phyloP scores from a whole-genome alignment of 2,113 vertebrate species.

The Oxyruncus cristatus region DNA sequence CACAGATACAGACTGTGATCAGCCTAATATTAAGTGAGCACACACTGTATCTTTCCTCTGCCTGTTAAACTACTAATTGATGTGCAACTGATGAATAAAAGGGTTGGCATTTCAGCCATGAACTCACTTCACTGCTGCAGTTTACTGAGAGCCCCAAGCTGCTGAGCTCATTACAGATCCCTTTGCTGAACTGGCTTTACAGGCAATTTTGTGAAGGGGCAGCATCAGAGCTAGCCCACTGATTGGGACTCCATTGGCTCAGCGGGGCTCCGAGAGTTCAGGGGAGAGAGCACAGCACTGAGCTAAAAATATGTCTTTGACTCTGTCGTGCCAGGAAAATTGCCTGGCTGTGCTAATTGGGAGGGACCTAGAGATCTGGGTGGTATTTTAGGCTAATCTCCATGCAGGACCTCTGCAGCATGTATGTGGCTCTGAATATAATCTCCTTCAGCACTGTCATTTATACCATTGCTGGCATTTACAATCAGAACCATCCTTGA shows the following conservation, averaged over 20 bases:
- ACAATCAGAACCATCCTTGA: constrained; percentile 64
- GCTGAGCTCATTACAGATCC: constrained; percentile 67
- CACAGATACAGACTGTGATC: neutral
- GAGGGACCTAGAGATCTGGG: constrained; percentile 58
- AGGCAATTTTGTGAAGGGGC: constrained; percentile 73
- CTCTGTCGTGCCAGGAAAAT: constrained; percentile 57
- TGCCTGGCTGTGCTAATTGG: constrained; percentile 60
- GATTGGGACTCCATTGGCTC: constrained; percentile 75
- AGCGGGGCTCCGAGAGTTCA: constrained; percentile 68
- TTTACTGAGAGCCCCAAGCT: constrained; percentile 40
- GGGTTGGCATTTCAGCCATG: constrained; percentile 35
- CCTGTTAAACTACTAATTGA: constrained; percentile 52
- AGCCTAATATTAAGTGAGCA: neutral
- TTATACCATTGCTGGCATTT: constrained; percentile 41
- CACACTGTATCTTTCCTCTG: neutral
- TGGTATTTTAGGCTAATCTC: constrained; percentile 66
- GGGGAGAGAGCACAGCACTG: constrained; percentile 52
- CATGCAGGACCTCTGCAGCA: constrained; percentile 51
- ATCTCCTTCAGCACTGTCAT: constrained; percentile 50
- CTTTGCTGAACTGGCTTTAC: constrained; percentile 46
- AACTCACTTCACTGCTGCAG: neutral
- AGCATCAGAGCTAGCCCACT: constrained; percentile 69
- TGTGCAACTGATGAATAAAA: constrained; percentile 34
- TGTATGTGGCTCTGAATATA: constrained; percentile 46
- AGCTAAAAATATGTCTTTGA: constrained; percentile 57